Base-by-base conservation (phyloP, 1,140 invertebrate species). In the Leguminivora glycinivorella region DNA sequence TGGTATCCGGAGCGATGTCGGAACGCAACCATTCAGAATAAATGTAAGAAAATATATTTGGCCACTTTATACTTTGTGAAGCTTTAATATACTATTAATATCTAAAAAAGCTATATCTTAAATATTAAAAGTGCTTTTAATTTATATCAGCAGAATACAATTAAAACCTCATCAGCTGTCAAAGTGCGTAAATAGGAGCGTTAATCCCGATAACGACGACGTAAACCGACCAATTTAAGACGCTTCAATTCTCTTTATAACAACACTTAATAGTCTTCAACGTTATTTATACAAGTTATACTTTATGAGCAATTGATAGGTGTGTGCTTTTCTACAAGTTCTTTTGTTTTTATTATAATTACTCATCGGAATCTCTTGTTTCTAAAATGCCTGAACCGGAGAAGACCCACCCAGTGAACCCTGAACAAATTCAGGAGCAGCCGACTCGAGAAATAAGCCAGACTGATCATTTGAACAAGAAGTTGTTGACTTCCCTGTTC, bases 391-490 rank as follows among this genome's bases (percentile, higher is more conserved):
- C 89, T 40, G 84, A 80, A 67, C 85, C 85, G 34, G 83, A 87
- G 25, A 74, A 81, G 67, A 84, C 76, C 24, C 63, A 60, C 10
- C 38, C 68, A 26, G 70, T 69, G n/a, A 77, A 70, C 24, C 72
- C 72, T 43, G 75, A 83, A 56, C 52, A 79, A 74, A 69, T 60
- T 52, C 75, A 75, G 68, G 77, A 82, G 31, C 80, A 78, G 47
- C 81, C 83, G 22, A 69, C 70, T 2, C 73, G 92, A 25, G 94
- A 95, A 91, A 85, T 93, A 72, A 94, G 92, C 14, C 93, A 93
- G 83, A 95, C 94, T 1, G 94, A 95, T 82, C 92, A 92, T 68
- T 75, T 95, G 34, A 95, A 95, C 76, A 94, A 94, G 79, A 92
- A 92, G 69, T 83, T 95, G 40, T 85, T 95, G 24, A 91, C 92